A percentile compares a stretch with the other conserved stretches of the same genome.
Conservation (phyloP, 2,888 invertebrate genomes). For the Drosophila recens region DNA sequence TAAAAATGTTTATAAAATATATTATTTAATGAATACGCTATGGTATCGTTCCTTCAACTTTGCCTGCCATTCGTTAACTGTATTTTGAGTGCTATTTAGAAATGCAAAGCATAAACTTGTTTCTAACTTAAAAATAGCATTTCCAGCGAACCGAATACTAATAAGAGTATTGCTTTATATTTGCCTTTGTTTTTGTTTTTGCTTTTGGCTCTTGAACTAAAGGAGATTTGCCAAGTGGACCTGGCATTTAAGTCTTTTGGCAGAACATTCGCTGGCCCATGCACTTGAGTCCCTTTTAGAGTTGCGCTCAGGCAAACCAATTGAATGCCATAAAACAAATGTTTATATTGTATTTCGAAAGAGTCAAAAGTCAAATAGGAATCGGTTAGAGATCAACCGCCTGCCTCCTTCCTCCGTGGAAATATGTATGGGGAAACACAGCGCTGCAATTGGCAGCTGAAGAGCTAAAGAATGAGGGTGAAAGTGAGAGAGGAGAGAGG, state of each 20-base stretch:
- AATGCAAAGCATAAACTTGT: conserved; percentile 59
- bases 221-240: conserved; percentile 56
- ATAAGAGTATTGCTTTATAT: conserved; percentile 8
- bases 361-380: conserved; percentile 79
- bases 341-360: conserved; percentile 64
- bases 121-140: conserved; percentile 52
- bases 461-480: conserved; percentile 2
- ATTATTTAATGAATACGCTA: conserved; percentile 57
- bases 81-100: conserved; percentile 37
- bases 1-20: conserved; percentile 57
- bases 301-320: conserved; percentile 56
- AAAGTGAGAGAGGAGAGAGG: background rate
- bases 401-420: background rate
- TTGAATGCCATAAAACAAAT: conserved; percentile 74
- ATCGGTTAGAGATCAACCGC: conserved; percentile 57
- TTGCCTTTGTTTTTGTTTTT: conserved; percentile 9
- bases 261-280: conserved; percentile 34
- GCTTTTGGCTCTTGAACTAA: conserved; percentile 31
- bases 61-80: conserved; percentile 13
- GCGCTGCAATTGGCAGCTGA: conserved; percentile 61
- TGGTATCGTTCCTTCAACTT: conserved; percentile 1
- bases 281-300: conserved; percentile 74
- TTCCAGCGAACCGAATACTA: conserved; percentile 6
- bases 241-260: conserved; percentile 18
- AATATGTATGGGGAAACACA: conserved; percentile 5